phyloP scores from a whole-genome alignment of 1,140 invertebrate species.

The Drosophila willistoni region DNA sequence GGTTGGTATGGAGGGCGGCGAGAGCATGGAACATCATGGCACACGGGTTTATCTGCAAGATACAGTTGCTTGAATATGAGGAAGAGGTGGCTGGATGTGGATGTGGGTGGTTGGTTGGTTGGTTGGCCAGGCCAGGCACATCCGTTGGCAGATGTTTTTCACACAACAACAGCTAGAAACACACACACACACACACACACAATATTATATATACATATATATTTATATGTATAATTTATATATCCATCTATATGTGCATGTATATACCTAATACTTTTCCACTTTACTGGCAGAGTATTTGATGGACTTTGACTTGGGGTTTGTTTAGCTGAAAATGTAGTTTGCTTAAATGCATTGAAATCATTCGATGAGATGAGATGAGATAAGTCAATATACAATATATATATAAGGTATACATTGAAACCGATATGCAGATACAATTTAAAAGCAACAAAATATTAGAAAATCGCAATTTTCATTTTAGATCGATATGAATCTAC shows the following conservation, averaged over 20 bases:
- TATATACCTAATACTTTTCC: slow-evolving; percentile 14
- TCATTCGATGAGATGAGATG: slow-evolving; percentile 1
- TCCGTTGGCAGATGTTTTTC: slow-evolving; percentile 75
- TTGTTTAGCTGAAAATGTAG: slow-evolving; percentile 2
- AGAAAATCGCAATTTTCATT: too few relatives aligned
- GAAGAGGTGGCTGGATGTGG: slow-evolving; percentile 2
- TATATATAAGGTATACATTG: not conserved
- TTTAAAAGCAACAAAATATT: too few relatives aligned
- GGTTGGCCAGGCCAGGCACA: slow-evolving; percentile 60
- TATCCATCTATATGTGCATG: slow-evolving; percentile 7
- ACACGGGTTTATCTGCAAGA: slow-evolving; percentile 64
- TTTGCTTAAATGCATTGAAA: not conserved
- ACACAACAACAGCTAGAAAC: slow-evolving; percentile 18
- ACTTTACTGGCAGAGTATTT: slow-evolving; percentile 13
- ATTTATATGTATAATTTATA: not conserved
- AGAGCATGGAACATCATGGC: slow-evolving; percentile 27
- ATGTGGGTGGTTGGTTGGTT: not conserved
- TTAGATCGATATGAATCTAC: too few relatives aligned
- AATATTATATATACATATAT: not conserved
- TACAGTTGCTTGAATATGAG: slow-evolving; percentile 46
- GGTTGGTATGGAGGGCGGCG: not conserved
- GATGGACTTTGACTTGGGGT: slow-evolving; percentile 17
- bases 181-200: slow-evolving; percentile 8
- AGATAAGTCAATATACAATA: not conserved
- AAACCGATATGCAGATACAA: not conserved